These are phyloP conservation scores for Melanchra persicariae DNA, from an alignment of 2,888 invertebrate species.

Conservation along the genomic window DNA sequence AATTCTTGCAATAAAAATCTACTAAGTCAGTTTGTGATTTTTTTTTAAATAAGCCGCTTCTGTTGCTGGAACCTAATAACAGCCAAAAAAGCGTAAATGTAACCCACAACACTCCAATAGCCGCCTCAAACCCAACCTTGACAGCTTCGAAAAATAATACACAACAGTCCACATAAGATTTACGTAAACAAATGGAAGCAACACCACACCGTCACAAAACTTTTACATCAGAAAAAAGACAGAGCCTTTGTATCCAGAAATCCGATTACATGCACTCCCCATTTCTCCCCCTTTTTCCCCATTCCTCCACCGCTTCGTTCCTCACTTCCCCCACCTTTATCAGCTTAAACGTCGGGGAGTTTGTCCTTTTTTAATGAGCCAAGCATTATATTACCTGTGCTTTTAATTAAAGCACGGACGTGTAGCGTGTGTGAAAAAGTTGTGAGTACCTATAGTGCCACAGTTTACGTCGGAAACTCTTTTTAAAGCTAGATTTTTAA, in stretches of 20 bases:
- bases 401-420: conserved; percentile 51
- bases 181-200: conserved; percentile 10
- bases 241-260: conserved; percentile 44
- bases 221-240: conserved; percentile 24
- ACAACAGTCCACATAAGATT: not conserved
- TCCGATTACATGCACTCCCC: conserved; percentile 47
- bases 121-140: not conserved
- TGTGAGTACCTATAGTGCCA: conserved; percentile 2
- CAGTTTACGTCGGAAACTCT: conserved; percentile 8
- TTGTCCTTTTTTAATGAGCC: conserved; percentile 58
- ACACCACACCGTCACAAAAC: not conserved
- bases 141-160: not conserved
- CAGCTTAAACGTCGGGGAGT: conserved; percentile 31
- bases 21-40: too few relatives aligned
- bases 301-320: not conserved
- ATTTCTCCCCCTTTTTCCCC: not conserved
- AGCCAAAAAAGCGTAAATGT: too few relatives aligned
- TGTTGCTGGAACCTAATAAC: too few relatives aligned
- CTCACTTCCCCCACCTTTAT: conserved; percentile 35
- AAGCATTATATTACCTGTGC: conserved; percentile 50
- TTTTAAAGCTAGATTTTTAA: conserved; percentile 14
- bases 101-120: not conserved
- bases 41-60: too few relatives aligned
- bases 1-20: too few relatives aligned
- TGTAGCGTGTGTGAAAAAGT: conserved; percentile 26